Conservation (phyloP, 2,113 vertebrate genomes). For the Pterophyllum scalare region DNA sequence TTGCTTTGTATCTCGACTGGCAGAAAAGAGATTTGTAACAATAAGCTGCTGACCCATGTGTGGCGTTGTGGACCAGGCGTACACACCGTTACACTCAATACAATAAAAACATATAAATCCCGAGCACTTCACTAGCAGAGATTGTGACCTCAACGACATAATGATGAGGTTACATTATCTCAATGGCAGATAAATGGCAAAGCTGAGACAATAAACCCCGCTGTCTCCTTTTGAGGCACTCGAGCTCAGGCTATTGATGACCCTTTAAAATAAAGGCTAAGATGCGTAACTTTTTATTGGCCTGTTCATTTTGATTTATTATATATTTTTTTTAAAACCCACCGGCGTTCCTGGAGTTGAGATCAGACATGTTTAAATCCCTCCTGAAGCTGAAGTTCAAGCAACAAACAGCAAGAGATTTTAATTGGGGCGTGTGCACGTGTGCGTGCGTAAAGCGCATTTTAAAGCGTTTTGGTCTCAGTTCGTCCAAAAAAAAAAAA, state of each 20-base stretch:
- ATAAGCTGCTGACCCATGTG: constrained; percentile 40
- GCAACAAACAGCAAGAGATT: constrained; percentile 39
- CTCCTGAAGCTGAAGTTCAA: constrained; percentile 45
- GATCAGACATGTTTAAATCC: constrained; percentile 50
- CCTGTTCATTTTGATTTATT: background rate
- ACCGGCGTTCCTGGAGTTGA: constrained; percentile 36
- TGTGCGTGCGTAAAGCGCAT: constrained; percentile 15
- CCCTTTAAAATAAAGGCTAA: background rate
- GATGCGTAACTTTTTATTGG: constrained; percentile 28
- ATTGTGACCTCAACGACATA: background rate
- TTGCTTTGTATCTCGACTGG: constrained; percentile 5
- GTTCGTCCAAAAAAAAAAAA: background rate
- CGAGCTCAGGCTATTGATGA: background rate
- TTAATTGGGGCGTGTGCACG: background rate
- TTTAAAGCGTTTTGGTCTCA: constrained; percentile 4
- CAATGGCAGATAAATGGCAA: background rate
- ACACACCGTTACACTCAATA: constrained; percentile 1
- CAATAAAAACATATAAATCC: constrained; percentile 2
- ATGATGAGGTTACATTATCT: background rate
- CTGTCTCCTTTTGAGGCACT: background rate
- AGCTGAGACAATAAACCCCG: background rate
- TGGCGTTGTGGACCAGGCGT: background rate
- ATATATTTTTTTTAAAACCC: background rate
- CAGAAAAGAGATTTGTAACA: constrained; percentile 37
- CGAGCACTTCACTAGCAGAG: background rate